Evolutionary conservation across 2,888 invertebrate genomes (phyloP).

Genomic region (Luffia ferchaultella): DNA sequence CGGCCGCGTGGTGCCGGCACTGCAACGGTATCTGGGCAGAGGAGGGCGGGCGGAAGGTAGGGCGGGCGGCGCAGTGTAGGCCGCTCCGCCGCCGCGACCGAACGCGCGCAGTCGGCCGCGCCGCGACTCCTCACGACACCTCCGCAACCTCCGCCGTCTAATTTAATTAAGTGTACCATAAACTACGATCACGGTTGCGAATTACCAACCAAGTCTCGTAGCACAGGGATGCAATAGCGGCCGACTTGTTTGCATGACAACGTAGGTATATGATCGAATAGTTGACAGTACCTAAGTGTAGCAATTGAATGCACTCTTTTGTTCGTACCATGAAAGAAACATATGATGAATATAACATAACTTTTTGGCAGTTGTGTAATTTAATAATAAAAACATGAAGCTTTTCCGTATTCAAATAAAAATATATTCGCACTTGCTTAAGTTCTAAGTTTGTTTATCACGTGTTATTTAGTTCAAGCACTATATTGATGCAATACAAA

Average conservation of each 20-base stretch:
- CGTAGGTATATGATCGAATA: not conserved
- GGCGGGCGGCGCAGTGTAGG: constrained; percentile 43
- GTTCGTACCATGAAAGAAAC: too few relatives aligned
- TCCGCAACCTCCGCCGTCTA: constrained; percentile 25
- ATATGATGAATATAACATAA: too few relatives aligned
- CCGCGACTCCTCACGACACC: constrained; percentile 21
- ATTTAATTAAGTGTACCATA: constrained; percentile 54
- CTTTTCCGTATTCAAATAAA: too few relatives aligned
- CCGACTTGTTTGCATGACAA: not conserved
- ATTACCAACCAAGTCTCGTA: constrained; percentile 7
- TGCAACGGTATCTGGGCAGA: constrained; percentile 22
- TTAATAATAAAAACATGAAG: too few relatives aligned
- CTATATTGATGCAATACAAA: not conserved
- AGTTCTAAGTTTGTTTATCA: not conserved
- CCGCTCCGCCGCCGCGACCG: constrained; percentile 46
- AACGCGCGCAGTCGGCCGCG: constrained; percentile 26
- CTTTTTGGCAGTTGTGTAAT: too few relatives aligned
- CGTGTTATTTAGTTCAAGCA: not conserved
- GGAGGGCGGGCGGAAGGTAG: constrained; percentile 23
- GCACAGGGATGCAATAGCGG: not conserved
- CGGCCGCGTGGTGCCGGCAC: constrained; percentile 33
- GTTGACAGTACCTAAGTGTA: too few relatives aligned
- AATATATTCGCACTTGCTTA: too few relatives aligned
- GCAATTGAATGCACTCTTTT: too few relatives aligned
- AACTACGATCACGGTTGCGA: constrained; percentile 39